Evolutionary conservation across 2,113 vertebrate genomes (phyloP).

Genomic region (Anolis carolinensis): DNA sequence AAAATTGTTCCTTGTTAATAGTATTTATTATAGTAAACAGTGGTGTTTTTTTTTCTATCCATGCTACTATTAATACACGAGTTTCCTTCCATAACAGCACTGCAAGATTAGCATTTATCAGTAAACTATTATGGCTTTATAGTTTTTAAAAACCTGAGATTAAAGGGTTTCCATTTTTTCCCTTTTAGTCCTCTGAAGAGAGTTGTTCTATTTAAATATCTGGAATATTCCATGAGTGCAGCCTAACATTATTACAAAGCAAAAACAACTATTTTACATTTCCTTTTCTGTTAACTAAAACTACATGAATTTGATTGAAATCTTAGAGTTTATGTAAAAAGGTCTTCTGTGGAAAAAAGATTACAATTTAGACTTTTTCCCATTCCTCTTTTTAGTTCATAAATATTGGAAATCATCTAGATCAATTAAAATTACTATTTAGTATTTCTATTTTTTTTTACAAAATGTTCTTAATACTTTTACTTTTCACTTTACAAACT

Average conservation of each 20-base stretch:
- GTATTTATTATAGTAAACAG: constrained; percentile 21
- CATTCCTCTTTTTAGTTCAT: neutral
- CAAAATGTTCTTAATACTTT: neutral
- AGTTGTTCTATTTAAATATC: neutral
- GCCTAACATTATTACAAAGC: constrained; percentile 6
- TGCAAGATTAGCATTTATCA: neutral
- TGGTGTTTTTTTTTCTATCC: neutral
- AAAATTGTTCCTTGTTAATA: constrained; percentile 20
- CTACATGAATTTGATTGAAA: neutral
- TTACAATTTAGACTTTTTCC: neutral
- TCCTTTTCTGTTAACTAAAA: neutral
- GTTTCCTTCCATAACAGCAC: neutral
- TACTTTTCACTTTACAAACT: neutral
- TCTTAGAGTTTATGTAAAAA: neutral
- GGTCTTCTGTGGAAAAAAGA: neutral
- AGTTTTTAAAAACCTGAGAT: neutral
- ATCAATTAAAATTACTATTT: neutral
- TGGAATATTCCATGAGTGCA: neutral
- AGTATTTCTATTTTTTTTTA: neutral
- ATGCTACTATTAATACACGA: neutral
- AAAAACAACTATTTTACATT: neutral
- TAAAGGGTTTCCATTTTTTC: neutral
- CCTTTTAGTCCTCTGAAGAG: constrained; percentile 3
- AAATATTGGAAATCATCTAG: neutral
- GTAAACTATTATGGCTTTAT: neutral